Base-by-base conservation (phyloP, 2,113 vertebrate species). In the Cyprinus carpio region DNA sequence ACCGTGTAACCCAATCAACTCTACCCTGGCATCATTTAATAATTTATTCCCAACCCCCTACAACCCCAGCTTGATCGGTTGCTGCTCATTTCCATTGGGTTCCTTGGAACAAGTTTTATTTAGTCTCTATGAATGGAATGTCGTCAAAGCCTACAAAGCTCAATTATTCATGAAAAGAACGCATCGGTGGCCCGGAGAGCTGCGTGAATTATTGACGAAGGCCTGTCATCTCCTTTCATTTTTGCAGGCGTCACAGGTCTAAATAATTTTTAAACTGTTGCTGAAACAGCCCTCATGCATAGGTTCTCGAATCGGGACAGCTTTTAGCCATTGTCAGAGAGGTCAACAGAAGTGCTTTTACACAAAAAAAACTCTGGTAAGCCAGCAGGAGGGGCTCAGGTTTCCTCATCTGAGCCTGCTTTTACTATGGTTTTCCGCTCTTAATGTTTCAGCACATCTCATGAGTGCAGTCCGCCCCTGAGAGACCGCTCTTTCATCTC, bases 1-100 rank as follows among this genome's bases (percentile, higher is more conserved):
- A 90, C 81, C 83, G 37, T 91, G 94, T 93, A 94, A 95, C 91
- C 91, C 88, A 90, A 95, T 92, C 93, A 90, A 90, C 89, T 65
- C 75, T 88, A 25, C 76, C 88, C 90, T 81, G 83, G 62, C 82
- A 75, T 82, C n/a, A 71, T 27, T 12, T 94, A 94, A 94, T 93
- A 90, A 94, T 94, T 94, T 88, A 95, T 90, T 37, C 87, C 40
- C 82, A 74, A 83, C 78, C 84, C 84, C 84, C 83, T 72, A 86
- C 83, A 88, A 84, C 81, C 87, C 77, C 77, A 40, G 74, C 62
- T 18, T 82, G 56, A 84, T 65, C 87, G 58, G 81, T 82, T n/a
- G 51, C 72, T 85, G 76, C 90, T 64, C 64, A 82, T 87, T 90
- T 88, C 86, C 81, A 85, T 31, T 78, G 72, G 43, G 74, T 67